A percentile compares a stretch with the other conserved stretches of the same genome.
These are phyloP conservation scores for Columba guinea DNA, from an alignment of 2,797 vertebrate genomes.

Conservation along the genomic window DNA sequence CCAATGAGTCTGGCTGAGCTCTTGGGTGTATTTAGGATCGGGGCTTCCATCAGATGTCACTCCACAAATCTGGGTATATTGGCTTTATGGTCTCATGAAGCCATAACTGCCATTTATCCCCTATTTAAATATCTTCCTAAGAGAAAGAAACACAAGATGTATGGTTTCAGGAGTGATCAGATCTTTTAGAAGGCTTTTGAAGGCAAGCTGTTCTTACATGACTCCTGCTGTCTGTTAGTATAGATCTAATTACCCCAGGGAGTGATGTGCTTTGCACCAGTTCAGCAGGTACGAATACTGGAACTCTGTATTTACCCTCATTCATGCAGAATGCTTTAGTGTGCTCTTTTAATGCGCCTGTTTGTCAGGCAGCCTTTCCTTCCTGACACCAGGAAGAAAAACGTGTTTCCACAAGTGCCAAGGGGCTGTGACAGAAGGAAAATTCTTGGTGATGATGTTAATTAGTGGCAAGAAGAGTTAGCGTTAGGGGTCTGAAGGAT, in stretches of 20 bases:
- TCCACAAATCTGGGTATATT: not conserved
- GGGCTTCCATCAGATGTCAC: not conserved
- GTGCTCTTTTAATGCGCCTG: not conserved
- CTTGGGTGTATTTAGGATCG: not conserved
- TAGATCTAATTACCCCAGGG: not conserved
- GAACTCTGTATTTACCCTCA: not conserved
- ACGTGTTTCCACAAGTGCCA: not conserved
- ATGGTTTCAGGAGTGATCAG: not conserved
- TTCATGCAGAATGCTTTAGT: not conserved
- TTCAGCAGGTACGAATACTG: not conserved
- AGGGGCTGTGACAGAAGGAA: not conserved
- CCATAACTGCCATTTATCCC: not conserved
- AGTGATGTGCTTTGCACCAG: not conserved
- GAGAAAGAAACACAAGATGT: not conserved
- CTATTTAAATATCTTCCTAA: not conserved
- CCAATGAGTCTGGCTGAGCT: not conserved
- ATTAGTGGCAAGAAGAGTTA: not conserved
- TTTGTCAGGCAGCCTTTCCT: not conserved
- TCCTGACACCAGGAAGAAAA: not conserved
- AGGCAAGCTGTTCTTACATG: not conserved
- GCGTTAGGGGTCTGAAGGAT: not conserved
- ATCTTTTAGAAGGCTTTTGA: not conserved
- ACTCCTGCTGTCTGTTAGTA: not conserved
- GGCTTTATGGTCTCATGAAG: not conserved
- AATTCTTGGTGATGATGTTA: not conserved